Evolutionary conservation across 2,888 invertebrate species (phyloP), one percentile per base, ranked within the genome.

Genomic region (Drosophila koepferae): DNA sequence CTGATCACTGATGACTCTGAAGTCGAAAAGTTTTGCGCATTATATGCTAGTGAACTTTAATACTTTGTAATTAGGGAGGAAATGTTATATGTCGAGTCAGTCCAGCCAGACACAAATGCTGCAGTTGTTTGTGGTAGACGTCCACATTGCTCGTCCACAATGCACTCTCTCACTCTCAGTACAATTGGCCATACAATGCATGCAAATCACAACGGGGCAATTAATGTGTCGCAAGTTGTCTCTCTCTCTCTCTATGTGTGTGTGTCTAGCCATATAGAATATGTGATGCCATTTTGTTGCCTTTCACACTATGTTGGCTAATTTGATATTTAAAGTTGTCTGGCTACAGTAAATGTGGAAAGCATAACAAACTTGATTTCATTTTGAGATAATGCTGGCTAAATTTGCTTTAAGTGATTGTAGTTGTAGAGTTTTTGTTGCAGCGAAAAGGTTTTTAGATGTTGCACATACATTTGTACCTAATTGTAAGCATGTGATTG

Each of bases 201-300:
- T 81, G 81, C 82, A 85, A 85, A 84, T 89, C 84, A 79, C 84
- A 76, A 64, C 28, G 84, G 89, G 59, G 81, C 87, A 76, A 89
- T 85, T 89, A 87, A 89, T 71, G 67, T 72, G 71, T 72, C 86
- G 18, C 75, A 78, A 75, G 74, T 85, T 66, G 75, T 89, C 28
- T 28, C 28, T 6, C 20, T 20, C 20, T 28, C 28, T 28, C 78
- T 61, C 81, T 20, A n/a, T n/a, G n/a, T 2, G 23, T 81, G 51
- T 18, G 36, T 36, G 53, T 51, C 87, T 89, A 74, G 84, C 89
- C 85, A 76, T 59, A 51, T 54, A 49, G 67, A 76, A 71, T 76
- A 51, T 66, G 59, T 70, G 63, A 55, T 44, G 60, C 38, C 58
- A 40, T 63, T 59, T 61, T 58, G 56, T 59, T 48, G 51, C 10